phyloP scores from a whole-genome alignment of 1,140 invertebrate species.

The Drosophila nannoptera region DNA sequence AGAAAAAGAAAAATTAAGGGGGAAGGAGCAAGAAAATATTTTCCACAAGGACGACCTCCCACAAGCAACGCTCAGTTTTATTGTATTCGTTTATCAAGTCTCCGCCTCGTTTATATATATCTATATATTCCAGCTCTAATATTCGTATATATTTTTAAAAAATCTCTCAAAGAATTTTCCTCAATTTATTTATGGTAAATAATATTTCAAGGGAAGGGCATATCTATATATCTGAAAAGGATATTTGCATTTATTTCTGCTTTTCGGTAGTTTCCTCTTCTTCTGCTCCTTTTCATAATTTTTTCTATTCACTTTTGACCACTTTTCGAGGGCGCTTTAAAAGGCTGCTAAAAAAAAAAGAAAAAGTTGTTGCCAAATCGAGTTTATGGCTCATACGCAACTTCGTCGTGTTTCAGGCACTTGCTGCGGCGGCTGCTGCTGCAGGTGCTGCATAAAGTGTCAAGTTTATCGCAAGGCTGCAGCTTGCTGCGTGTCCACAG shows the following conservation, averaged over 20 bases:
- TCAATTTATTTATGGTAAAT: too few relatives aligned
- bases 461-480: constrained; percentile 28
- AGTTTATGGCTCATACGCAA: constrained; percentile 9
- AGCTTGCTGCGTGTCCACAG: constrained; percentile 7
- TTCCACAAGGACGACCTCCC: too few relatives aligned
- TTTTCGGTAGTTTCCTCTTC: neutral
- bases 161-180: too few relatives aligned
- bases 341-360: neutral
- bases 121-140: too few relatives aligned
- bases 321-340: constrained; percentile 3
- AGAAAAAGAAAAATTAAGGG: too few relatives aligned
- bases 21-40: too few relatives aligned
- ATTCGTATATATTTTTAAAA: too few relatives aligned
- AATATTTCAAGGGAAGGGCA: too few relatives aligned
- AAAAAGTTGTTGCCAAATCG: neutral
- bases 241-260: neutral
- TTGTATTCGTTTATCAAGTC: too few relatives aligned
- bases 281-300: neutral
- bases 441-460: constrained; percentile 29
- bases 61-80: too few relatives aligned
- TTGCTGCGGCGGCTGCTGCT: neutral
- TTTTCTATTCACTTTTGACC: neutral
- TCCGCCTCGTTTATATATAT: too few relatives aligned
- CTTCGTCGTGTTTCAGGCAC: constrained; percentile 1
- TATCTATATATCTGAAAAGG: too few relatives aligned